phyloP scores from a whole-genome alignment of 2,888 invertebrate genomes.

The Buathra laborator region DNA sequence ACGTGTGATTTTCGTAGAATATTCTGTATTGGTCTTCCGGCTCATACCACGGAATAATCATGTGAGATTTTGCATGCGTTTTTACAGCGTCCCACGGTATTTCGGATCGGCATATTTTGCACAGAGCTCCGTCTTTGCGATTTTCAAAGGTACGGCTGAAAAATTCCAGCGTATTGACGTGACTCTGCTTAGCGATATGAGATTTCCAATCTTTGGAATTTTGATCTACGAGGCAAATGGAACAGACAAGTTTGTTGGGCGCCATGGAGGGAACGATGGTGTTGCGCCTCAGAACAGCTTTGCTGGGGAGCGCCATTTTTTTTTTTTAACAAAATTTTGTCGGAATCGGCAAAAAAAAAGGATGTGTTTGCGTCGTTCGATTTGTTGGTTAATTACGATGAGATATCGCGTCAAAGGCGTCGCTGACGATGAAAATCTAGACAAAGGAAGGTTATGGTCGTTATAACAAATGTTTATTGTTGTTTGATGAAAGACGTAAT shows the following conservation, averaged over 20 bases:
- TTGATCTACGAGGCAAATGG: not conserved
- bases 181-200: not conserved
- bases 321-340: not conserved
- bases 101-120: constrained; percentile 4
- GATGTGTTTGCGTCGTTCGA: too few relatives aligned
- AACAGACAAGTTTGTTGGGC: not conserved
- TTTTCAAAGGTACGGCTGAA: not conserved
- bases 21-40: not conserved
- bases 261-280: not conserved
- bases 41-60: constrained; percentile 6
- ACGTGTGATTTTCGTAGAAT: constrained; percentile 16
- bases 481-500: not conserved
- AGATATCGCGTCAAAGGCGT: not conserved
- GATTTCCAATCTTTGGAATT: not conserved
- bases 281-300: not conserved
- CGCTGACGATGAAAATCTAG: not conserved
- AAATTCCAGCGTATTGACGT: not conserved
- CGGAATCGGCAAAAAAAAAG: not conserved
- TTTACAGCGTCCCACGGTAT: not conserved
- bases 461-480: not conserved
- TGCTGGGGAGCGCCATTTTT: not conserved
- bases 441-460: not conserved
- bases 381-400: not conserved
- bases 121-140: not conserved
- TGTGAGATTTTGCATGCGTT: not conserved